phyloP scores from a whole-genome alignment of 2,888 invertebrate genomes.

The Tortricodes alternella region DNA sequence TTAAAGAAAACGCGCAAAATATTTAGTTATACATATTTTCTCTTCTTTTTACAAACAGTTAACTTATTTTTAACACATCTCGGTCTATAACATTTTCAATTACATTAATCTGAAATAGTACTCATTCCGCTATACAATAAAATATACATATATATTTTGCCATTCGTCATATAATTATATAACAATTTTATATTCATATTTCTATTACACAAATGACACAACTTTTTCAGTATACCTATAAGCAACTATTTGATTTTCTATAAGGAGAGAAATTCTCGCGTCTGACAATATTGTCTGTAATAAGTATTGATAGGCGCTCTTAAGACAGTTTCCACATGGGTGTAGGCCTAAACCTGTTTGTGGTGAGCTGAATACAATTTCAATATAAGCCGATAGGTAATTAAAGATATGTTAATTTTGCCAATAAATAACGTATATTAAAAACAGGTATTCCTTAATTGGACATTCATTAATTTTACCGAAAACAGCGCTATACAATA shows the following conservation, averaged over 20 bases:
- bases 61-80: slow-evolving; percentile 80
- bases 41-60: slow-evolving; percentile 82
- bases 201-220: slow-evolving; percentile 78
- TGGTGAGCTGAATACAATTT: slow-evolving; percentile 37
- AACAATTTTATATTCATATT: slow-evolving; percentile 69
- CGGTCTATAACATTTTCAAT: slow-evolving; percentile 78
- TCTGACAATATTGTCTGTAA: slow-evolving; percentile 29
- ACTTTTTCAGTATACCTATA: slow-evolving; percentile 63
- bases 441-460: slow-evolving; percentile 20
- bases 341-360: slow-evolving; percentile 40
- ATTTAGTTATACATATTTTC: slow-evolving; percentile 81
- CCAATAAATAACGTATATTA: slow-evolving; percentile 23
- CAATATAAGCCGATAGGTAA: slow-evolving; percentile 20
- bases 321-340: slow-evolving; percentile 34
- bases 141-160: slow-evolving; percentile 76
- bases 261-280: slow-evolving; percentile 45
- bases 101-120: slow-evolving; percentile 79
- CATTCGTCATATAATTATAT: slow-evolving; percentile 76
- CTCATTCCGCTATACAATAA: slow-evolving; percentile 81
- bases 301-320: neutral
- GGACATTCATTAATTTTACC: slow-evolving; percentile 36
- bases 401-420: slow-evolving; percentile 29
- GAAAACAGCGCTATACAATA: slow-evolving; percentile 39
- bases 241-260: slow-evolving; percentile 52
- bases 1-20: slow-evolving; percentile 72